Evolutionary conservation across 2,888 invertebrate genomes (phyloP).

Genomic region (Protonemura montana): DNA sequence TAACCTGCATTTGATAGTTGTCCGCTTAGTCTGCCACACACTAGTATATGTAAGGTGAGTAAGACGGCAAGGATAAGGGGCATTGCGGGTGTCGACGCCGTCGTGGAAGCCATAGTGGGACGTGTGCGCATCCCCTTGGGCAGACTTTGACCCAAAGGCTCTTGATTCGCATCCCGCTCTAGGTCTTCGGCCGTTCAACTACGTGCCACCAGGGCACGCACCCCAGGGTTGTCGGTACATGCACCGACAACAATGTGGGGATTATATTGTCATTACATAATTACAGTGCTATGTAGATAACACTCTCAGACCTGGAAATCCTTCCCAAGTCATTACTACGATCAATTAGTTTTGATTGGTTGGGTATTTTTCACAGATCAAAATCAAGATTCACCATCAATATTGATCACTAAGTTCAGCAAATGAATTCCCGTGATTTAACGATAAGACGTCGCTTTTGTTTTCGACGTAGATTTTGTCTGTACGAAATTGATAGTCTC

Average conservation of each 20-base stretch:
- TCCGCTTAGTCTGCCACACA: too few species aligned
- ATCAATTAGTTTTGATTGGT: neutral
- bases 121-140: neutral
- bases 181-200: constrained; percentile 23
- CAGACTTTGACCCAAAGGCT: neutral
- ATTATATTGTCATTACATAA: neutral
- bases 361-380: neutral
- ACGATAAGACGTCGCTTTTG: too few species aligned
- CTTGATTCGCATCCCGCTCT: neutral
- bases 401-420: too few species aligned
- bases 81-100: neutral
- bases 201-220: neutral
- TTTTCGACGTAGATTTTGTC: too few species aligned
- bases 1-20: too few species aligned
- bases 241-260: neutral
- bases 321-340: neutral
- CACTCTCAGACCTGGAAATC: neutral
- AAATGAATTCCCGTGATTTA: too few species aligned
- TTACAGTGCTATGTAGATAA: neutral
- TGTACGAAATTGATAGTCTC: too few species aligned
- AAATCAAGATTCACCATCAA: too few species aligned
- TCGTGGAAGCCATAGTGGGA: neutral
- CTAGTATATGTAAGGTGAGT: too few species aligned
- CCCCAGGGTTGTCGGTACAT: neutral
- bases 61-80: too few species aligned